Percentiles rank a stretch among this genome's conserved stretches.
These are phyloP conservation scores for Xestia sexstrigata DNA, from an alignment of 2,888 invertebrate genomes.

Conservation along the genomic window DNA sequence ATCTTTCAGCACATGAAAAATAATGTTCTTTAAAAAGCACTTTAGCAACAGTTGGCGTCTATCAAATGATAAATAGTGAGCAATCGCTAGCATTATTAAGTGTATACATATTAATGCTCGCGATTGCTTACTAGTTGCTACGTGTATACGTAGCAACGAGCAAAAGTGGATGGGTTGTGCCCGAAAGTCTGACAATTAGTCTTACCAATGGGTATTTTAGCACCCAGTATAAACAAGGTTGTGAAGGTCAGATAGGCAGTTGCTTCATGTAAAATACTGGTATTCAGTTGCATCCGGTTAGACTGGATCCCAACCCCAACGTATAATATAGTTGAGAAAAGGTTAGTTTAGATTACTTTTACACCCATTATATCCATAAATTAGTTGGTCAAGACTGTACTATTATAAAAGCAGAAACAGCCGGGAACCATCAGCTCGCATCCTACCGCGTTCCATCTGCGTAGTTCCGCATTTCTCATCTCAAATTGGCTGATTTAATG, in stretches of 20 bases:
- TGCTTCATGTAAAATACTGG: neutral
- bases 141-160: too few species aligned
- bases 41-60: conserved; percentile 21
- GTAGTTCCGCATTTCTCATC: conserved; percentile 21
- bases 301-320: neutral
- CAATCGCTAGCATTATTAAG: neutral
- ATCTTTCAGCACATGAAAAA: conserved; percentile 31
- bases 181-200: neutral
- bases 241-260: neutral
- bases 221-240: neutral
- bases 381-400: neutral
- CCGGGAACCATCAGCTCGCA: conserved; percentile 13
- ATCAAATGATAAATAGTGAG: conserved; percentile 15
- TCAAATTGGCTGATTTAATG: conserved; percentile 39
- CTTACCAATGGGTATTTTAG: neutral
- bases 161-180: neutral
- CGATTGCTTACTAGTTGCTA: too few species aligned
- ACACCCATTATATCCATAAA: too few species aligned
- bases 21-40: conserved; percentile 35
- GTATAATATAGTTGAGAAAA: neutral
- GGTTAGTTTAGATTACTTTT: too few species aligned
- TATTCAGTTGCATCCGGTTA: neutral
- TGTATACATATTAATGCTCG: too few species aligned
- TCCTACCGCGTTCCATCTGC: conserved; percentile 14
- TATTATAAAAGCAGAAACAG: conserved; percentile 19